These are phyloP conservation scores for Acanthisitta chloris DNA, from an alignment of 2,113 vertebrate species.

Conservation along the genomic window DNA sequence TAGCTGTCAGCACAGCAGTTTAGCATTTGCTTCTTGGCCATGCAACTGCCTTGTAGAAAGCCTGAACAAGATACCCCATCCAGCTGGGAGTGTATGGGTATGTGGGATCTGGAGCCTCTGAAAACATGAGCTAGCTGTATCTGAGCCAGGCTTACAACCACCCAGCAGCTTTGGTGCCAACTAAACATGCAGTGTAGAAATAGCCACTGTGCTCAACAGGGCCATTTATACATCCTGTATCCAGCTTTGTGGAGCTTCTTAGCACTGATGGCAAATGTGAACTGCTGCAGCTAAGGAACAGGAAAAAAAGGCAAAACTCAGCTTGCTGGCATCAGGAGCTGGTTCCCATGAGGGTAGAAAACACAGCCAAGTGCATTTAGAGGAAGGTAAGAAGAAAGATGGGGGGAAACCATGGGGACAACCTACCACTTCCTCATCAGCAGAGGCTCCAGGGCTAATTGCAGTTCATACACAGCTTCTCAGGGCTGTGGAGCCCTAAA, in stretches of 20 bases:
- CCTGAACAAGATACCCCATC: background rate
- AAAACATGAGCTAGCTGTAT: background rate
- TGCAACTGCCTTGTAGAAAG: background rate
- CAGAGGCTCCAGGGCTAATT: background rate
- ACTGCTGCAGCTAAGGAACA: background rate
- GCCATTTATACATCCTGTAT: rapidly evolving
- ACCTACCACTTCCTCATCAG: background rate
- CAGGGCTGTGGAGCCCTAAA: background rate
- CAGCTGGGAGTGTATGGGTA: background rate
- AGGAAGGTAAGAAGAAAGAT: background rate
- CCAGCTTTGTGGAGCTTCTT: background rate
- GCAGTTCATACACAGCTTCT: background rate
- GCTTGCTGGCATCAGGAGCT: background rate
- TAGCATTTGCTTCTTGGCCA: background rate
- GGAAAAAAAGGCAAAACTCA: background rate
- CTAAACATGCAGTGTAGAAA: rapidly evolving
- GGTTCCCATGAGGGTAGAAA: background rate
- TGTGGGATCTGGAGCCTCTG: background rate
- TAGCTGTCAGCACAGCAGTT: background rate
- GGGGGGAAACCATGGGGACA: background rate
- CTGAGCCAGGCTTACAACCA: background rate
- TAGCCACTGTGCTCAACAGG: rapidly evolving
- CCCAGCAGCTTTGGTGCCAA: background rate
- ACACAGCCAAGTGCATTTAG: background rate
- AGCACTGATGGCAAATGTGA: background rate